Conservation (phyloP, 2,113 vertebrate species). For the Mesoclemmys tuberculata region DNA sequence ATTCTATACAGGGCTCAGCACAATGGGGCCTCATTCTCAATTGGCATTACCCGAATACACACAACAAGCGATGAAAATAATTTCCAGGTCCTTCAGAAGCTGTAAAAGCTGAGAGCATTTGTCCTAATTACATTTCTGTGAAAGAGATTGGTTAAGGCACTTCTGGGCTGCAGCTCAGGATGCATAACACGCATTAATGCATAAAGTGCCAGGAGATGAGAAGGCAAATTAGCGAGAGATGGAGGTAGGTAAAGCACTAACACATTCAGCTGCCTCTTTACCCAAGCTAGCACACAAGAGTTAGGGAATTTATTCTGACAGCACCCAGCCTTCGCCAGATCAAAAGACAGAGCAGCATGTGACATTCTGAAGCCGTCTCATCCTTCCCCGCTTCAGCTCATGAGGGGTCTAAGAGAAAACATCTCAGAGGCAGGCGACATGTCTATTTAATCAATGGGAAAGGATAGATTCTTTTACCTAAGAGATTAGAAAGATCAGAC, state of each 20-base stretch:
- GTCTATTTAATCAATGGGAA: background rate
- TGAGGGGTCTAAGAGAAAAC: background rate
- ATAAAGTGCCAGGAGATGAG: rapidly evolving
- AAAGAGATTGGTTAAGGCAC: background rate
- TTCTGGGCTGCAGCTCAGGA: background rate
- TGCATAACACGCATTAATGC: rapidly evolving
- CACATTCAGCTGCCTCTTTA: background rate
- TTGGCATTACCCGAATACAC: background rate
- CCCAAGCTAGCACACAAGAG: background rate
- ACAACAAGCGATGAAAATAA: rapidly evolving
- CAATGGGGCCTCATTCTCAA: rapidly evolving
- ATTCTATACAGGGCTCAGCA: background rate
- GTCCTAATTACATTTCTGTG: background rate
- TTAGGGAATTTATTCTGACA: background rate
- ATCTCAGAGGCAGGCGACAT: rapidly evolving
- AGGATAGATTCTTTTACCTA: background rate
- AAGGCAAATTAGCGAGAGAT: rapidly evolving
- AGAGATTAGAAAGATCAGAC: background rate
- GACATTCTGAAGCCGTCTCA: background rate
- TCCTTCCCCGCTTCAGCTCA: rapidly evolving
- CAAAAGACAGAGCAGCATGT: rapidly evolving
- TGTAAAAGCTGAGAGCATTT: background rate
- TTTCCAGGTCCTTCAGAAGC: background rate
- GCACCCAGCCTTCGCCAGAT: rapidly evolving
- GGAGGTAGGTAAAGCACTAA: background rate